A percentile compares a stretch with the other conserved stretches of the same genome.
These are phyloP conservation scores for Mimumesa dahlbomi DNA, from an alignment of 2,888 invertebrate species.

Conservation along the genomic window DNA sequence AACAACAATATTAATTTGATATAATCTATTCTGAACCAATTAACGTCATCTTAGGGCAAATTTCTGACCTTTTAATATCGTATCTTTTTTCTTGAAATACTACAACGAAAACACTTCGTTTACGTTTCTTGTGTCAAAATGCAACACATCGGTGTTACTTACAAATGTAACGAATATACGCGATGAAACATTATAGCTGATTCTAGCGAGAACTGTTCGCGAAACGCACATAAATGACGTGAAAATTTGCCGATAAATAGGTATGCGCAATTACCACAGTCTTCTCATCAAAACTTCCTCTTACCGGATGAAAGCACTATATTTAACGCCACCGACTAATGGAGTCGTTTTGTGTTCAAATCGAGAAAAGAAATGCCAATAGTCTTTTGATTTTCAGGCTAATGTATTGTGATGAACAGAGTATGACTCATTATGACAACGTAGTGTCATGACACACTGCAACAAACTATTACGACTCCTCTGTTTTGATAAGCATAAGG, in stretches of 20 bases:
- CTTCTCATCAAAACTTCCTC: conserved; percentile 7
- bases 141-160: conserved; percentile 10
- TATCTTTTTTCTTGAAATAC: background rate
- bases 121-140: conserved; percentile 4
- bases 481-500: conserved; percentile 50
- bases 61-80: background rate
- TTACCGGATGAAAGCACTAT: conserved; percentile 38
- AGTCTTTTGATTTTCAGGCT: conserved; percentile 25
- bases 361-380: background rate
- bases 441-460: conserved; percentile 11
- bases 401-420: conserved; percentile 42
- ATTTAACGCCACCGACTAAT: conserved; percentile 35
- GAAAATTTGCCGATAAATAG: no score
- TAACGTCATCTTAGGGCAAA: background rate
- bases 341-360: conserved; percentile 26
- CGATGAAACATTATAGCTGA: no score
- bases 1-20: background rate
- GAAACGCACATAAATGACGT: no score
- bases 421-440: conserved; percentile 23
- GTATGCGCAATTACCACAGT: no score
- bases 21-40: background rate
- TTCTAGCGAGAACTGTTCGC: no score
- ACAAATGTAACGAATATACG: background rate
- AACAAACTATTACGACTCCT: conserved; percentile 20
- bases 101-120: background rate